A percentile compares a stretch with the other conserved stretches of the same genome.
Conservation (phyloP, 2,888 invertebrate genomes). For the Melikaiella ostensackeni region DNA sequence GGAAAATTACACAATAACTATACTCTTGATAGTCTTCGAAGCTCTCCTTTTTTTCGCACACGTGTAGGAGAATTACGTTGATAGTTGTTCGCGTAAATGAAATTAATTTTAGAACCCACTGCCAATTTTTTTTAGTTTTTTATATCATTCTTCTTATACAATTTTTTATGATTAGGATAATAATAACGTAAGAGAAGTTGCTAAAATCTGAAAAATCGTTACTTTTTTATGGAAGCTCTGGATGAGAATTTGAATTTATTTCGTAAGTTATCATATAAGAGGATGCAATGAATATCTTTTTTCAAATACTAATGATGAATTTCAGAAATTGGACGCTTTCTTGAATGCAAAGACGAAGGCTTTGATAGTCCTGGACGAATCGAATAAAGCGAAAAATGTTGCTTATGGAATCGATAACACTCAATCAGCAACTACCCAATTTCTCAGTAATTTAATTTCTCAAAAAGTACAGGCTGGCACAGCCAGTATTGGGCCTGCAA, state of each 20-base stretch:
- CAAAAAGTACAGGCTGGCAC: conserved; percentile 85
- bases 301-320: conserved; percentile 32
- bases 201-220: not conserved
- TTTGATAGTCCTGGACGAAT: conserved; percentile 83
- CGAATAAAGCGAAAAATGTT: conserved; percentile 87
- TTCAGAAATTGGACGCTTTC: conserved; percentile 90
- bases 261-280: no score
- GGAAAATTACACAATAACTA: conserved; percentile 7
- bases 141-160: no score
- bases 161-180: no score
- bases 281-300: not conserved
- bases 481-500: conserved; percentile 78
- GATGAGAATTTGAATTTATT: no score
- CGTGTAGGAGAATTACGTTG: not conserved
- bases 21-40: not conserved
- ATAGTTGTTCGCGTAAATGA: not conserved
- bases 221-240: no score
- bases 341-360: conserved; percentile 88
- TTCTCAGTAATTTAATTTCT: conserved; percentile 83
- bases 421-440: conserved; percentile 80
- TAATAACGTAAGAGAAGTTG: no score
- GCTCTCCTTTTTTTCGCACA: not conserved
- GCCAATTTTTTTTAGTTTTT: not conserved
- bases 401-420: conserved; percentile 86
- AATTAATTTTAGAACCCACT: not conserved